These are phyloP conservation scores for Scylla paramamosain DNA, from an alignment of 1,140 invertebrate species.

Conservation along the genomic window DNA sequence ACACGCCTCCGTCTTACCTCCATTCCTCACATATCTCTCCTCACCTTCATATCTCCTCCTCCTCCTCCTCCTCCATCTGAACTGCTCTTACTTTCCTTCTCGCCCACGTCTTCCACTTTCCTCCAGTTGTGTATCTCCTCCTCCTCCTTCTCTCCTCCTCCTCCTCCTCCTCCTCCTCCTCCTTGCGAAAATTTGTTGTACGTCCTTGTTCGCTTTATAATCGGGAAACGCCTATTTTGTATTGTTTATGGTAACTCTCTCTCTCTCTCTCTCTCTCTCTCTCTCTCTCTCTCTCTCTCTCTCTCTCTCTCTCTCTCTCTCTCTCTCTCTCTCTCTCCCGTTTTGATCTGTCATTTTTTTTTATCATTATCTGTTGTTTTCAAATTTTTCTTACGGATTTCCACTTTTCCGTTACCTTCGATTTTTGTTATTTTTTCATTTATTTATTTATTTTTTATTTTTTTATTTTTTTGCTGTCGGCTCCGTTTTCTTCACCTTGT, in stretches of 20 bases:
- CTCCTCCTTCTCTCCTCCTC: background rate
- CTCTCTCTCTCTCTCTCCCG: slow-evolving; percentile 35
- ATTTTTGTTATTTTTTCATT: background rate
- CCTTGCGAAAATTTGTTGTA: background rate
- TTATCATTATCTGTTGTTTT: background rate
- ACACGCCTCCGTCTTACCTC: background rate
- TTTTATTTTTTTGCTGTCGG: background rate
- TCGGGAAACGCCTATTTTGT: background rate
- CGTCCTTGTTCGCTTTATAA: no score
- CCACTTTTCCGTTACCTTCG: background rate
- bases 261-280: slow-evolving; percentile 52
- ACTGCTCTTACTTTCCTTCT: background rate
- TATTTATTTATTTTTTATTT: background rate
- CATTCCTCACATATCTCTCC: background rate
- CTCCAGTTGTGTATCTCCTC: background rate
- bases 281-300: slow-evolving; percentile 50
- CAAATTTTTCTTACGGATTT: background rate
- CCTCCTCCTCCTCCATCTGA: background rate
- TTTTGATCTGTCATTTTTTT: background rate
- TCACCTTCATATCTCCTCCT: background rate
- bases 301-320: slow-evolving; percentile 48
- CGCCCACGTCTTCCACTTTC: background rate
- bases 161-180: background rate
- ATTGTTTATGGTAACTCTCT: slow-evolving; percentile 22
- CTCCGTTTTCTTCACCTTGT: background rate